A percentile compares a stretch with the other conserved stretches of the same genome.
Evolutionary conservation across 2,888 invertebrate genomes (phyloP).

Genomic region (Temnothorax unifasciatus): DNA sequence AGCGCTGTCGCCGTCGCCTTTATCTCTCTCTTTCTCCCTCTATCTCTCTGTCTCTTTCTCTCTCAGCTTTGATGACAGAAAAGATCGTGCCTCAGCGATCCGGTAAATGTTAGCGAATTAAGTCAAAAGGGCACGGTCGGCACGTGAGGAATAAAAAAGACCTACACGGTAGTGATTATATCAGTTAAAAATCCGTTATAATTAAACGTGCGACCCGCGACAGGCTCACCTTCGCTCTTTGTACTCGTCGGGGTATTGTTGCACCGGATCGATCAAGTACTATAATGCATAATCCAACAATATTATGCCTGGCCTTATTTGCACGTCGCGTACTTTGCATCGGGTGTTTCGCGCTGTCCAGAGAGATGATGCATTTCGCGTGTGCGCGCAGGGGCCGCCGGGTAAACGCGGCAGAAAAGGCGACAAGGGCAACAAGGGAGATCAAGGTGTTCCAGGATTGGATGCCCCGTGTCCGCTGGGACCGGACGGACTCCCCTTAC

Average conservation of each 20-base stretch:
- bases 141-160: neutral
- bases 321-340: constrained; percentile 75
- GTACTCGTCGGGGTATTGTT: constrained; percentile 73
- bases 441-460: constrained; percentile 98
- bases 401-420: constrained; percentile 97
- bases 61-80: constrained; percentile 8
- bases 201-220: constrained; percentile 40
- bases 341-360: constrained; percentile 28
- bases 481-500: constrained; percentile 97
- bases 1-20: constrained; percentile 34
- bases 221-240: constrained; percentile 63
- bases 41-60: neutral
- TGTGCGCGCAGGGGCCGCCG: constrained; percentile 90
- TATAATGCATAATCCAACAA: constrained; percentile 61
- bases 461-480: constrained; percentile 99
- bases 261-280: constrained; percentile 61
- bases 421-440: constrained; percentile 96
- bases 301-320: constrained; percentile 82
- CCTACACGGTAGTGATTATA: neutral
- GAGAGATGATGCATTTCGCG: constrained; percentile 59
- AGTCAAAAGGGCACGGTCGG: neutral
- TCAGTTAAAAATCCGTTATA: constrained; percentile 14
- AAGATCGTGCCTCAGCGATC: constrained; percentile 6
- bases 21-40: neutral
- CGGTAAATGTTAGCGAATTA: neutral